phyloP scores from a whole-genome alignment of 2,797 vertebrate species.

The Falco concolor region DNA sequence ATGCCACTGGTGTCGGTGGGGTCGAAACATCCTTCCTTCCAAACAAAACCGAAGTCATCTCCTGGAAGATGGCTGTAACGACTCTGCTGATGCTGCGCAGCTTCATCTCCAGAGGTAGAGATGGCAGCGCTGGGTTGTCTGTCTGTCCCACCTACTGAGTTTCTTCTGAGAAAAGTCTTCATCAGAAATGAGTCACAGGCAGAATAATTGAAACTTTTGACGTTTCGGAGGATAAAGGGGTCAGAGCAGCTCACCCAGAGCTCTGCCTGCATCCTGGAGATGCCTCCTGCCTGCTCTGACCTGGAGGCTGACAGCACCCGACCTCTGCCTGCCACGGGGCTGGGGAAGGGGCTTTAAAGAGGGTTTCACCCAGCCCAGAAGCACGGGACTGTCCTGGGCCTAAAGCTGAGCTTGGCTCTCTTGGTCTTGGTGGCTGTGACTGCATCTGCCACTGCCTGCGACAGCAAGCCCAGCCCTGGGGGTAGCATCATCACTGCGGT shows the following conservation, averaged over 20 bases:
- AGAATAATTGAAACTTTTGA: not conserved
- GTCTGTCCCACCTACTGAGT: not conserved
- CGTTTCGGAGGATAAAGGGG: not conserved
- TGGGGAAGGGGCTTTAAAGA: not conserved
- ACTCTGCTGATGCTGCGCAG: not conserved
- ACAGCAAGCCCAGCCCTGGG: not conserved
- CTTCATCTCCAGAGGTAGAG: not conserved
- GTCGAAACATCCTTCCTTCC: not conserved
- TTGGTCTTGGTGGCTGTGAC: not conserved
- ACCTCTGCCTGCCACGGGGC: not conserved
- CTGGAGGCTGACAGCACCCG: too few species aligned
- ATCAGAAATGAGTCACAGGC: not conserved
- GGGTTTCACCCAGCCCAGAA: not conserved
- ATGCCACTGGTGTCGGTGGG: fast-evolving
- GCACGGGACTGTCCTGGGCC: not conserved
- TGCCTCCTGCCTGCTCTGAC: not conserved
- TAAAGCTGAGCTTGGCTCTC: not conserved
- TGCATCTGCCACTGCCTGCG: not conserved
- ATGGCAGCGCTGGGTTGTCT: not conserved
- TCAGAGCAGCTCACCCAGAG: not conserved
- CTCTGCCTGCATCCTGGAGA: not conserved
- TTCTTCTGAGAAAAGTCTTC: not conserved
- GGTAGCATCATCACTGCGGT: fast-evolving
- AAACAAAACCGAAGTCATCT: fast-evolving
- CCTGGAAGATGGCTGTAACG: not conserved